Evolutionary conservation across 1,140 invertebrate genomes (phyloP), one percentile per base, ranked within the genome.

Genomic region (Tetranychus cinnabarinus): DNA sequence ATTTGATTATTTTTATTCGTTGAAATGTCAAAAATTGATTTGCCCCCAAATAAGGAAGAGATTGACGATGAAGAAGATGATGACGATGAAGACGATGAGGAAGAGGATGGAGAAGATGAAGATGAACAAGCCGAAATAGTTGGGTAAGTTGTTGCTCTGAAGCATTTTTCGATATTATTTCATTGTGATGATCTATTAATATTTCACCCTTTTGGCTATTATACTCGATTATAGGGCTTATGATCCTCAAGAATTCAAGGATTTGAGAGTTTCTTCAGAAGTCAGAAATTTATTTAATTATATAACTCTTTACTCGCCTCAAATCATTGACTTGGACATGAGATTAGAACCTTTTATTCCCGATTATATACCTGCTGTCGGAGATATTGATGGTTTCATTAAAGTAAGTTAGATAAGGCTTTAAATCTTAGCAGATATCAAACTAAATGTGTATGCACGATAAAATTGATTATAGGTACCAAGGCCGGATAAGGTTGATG

Each of bases 311-410:
- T 88, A 73, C 75, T 87, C 88, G 2, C 89, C 90, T 0, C 88
- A 93, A 72, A 84, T 82, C 58, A 84, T 93, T 54, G 86, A 91
- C 64, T 76, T 92, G 15, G 88, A 89, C 33, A 84, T 85, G 68
- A 89, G 88, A 69, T 76, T 97, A 64, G 82, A 85, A 67, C 90
- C 93, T 1, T 98, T 97, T 70, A 82, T 97, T 59, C 91, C 92
- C 0, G 91, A 97, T 68, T 97, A 84, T 72, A 89, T 97, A 67
- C 93, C 95, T 33, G 87, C 91, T 8, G 91, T 98, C 37, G 95
- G 95, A 0, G 93, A 98, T 72, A 91, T 95, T 67, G 93, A 98
- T 74, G 90, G 91, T 6, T 97, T 98, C 72, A 80, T 98, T 36
- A 97, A 97, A 76, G 76, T 80, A 42, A 66, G 13, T 47, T 63